phyloP scores from a whole-genome alignment of 2,888 invertebrate species.

The Hipparchia semele region DNA sequence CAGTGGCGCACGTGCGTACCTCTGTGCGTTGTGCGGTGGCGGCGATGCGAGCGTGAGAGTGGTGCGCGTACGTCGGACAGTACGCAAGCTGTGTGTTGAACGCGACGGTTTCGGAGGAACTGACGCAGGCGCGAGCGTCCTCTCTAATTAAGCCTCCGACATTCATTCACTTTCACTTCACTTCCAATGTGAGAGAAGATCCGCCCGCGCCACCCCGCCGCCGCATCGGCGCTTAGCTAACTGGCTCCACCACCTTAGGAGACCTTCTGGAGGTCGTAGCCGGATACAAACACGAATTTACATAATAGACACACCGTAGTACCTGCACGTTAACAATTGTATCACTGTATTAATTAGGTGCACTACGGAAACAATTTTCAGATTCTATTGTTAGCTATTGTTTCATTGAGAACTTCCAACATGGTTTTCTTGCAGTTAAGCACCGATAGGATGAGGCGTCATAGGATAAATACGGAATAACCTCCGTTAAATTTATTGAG shows the following conservation, averaged over 20 bases:
- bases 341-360: conserved; percentile 28
- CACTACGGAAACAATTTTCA: conserved; percentile 17
- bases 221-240: conserved; percentile 60
- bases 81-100: conserved; percentile 58
- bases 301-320: conserved; percentile 44
- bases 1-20: conserved; percentile 64
- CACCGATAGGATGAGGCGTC: no score
- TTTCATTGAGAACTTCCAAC: conserved; percentile 13
- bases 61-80: conserved; percentile 45
- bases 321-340: conserved; percentile 31
- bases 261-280: conserved; percentile 80
- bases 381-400: conserved; percentile 13
- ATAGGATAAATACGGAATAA: no score
- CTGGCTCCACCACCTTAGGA: conserved; percentile 46
- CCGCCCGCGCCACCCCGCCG: conserved; percentile 66
- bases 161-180: conserved; percentile 84
- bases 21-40: conserved; percentile 54
- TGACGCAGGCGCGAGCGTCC: conserved; percentile 74
- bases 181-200: conserved; percentile 79
- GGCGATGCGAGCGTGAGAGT: conserved; percentile 42
- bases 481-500: no score
- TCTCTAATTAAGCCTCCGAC: conserved; percentile 82
- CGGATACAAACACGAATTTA: conserved; percentile 61
- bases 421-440: background rate
- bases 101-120: conserved; percentile 75